Conservation (phyloP, 1,140 invertebrate genomes). For the Galleria mellonella region DNA sequence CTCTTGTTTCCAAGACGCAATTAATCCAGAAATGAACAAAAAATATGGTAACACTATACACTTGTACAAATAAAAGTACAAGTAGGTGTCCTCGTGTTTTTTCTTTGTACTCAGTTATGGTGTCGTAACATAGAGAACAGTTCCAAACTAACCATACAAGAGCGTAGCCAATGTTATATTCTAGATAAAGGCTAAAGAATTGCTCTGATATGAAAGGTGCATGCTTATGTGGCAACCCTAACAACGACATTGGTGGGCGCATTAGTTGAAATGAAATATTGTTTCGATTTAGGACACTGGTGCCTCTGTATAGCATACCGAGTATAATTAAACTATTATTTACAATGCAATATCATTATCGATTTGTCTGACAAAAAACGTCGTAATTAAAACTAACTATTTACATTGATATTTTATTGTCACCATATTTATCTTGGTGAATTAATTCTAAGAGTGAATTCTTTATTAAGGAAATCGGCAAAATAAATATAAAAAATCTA, state of each 20-base stretch:
- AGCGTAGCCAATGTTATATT: neutral
- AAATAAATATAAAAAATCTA: too few relatives aligned
- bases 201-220: slow-evolving; percentile 47
- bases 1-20: slow-evolving; percentile 15
- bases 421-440: slow-evolving; percentile 64
- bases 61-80: slow-evolving; percentile 5
- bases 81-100: slow-evolving; percentile 1
- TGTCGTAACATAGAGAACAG: neutral
- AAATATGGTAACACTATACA: neutral
- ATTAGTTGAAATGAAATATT: slow-evolving; percentile 14
- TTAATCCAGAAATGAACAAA: slow-evolving; percentile 8
- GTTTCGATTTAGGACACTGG: neutral
- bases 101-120: slow-evolving; percentile 3
- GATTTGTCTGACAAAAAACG: slow-evolving; percentile 27
- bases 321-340: slow-evolving; percentile 42
- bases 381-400: slow-evolving; percentile 64
- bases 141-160: too few relatives aligned
- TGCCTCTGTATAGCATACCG: slow-evolving; percentile 16
- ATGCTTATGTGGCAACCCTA: neutral
- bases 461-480: too few relatives aligned
- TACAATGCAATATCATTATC: slow-evolving; percentile 18
- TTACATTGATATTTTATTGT: slow-evolving; percentile 71
- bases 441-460: slow-evolving; percentile 33
- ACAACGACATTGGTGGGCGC: neutral
- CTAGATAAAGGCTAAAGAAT: slow-evolving; percentile 19